Evolutionary conservation across 2,888 invertebrate species (phyloP).

Genomic region (Tiphia femorata): DNA sequence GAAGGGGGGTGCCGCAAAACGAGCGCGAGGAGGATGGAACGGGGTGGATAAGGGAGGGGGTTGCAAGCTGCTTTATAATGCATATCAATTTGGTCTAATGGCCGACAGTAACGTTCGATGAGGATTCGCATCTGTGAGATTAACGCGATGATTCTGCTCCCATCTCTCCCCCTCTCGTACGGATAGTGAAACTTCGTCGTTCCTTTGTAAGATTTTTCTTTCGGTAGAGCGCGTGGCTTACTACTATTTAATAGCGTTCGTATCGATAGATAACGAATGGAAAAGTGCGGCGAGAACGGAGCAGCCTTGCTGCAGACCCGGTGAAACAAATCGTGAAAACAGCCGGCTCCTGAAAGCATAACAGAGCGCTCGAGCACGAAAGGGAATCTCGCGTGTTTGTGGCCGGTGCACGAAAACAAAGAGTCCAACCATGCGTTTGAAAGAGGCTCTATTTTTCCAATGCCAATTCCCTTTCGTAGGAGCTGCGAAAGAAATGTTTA

Average conservation of each 20-base stretch:
- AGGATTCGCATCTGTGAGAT: slow-evolving; percentile 47
- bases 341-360: no score
- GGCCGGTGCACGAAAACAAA: slow-evolving; percentile 18
- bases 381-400: not conserved
- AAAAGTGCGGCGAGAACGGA: no score
- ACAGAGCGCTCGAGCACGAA: no score
- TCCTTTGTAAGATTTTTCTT: no score
- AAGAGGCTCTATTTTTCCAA: slow-evolving; percentile 45
- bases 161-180: not conserved
- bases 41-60: slow-evolving; percentile 8
- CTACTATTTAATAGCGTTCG: no score
- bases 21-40: not conserved
- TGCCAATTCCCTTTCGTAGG: slow-evolving; percentile 56
- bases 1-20: not conserved
- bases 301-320: no score
- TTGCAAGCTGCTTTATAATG: slow-evolving; percentile 53
- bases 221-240: no score
- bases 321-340: no score
- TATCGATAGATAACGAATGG: no score
- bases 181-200: no score
- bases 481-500: no score
- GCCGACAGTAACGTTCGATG: slow-evolving; percentile 35
- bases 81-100: slow-evolving; percentile 64
- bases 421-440: slow-evolving; percentile 17
- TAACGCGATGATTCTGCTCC: slow-evolving; percentile 28